Conservation (phyloP, 2,888 invertebrate species). For the Lepidonotus clava region DNA sequence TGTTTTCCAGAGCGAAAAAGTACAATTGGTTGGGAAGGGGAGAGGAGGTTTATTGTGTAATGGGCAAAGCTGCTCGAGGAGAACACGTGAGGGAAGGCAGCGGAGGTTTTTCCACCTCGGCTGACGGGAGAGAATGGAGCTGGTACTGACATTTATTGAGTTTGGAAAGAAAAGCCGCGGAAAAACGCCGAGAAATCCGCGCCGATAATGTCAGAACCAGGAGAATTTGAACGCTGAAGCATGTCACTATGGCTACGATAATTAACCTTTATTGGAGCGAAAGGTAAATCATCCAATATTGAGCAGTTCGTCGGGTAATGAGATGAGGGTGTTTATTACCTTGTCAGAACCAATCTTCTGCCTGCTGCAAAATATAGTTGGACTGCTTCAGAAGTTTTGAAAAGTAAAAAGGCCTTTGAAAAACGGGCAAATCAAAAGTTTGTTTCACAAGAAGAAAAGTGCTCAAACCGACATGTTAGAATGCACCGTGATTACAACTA, state of each 20-base stretch:
- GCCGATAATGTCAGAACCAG: slow-evolving; percentile 30
- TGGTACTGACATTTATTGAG: slow-evolving; percentile 15
- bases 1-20: not conserved
- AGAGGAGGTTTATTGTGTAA: not conserved
- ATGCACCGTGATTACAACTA: not conserved
- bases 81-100: not conserved
- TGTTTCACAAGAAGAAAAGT: not conserved
- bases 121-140: not conserved
- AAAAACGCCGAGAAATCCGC: slow-evolving; percentile 17
- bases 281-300: slow-evolving; percentile 36
- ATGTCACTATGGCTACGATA: slow-evolving; percentile 13
- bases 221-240: not conserved
- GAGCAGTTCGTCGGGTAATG: slow-evolving; percentile 22
- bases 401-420: not conserved
- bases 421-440: not conserved
- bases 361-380: slow-evolving; percentile 8
- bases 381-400: not conserved
- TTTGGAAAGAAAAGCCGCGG: slow-evolving; percentile 14
- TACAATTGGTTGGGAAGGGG: slow-evolving; percentile 10
- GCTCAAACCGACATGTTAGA: not conserved
- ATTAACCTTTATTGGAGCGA: slow-evolving; percentile 40
- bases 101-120: not conserved
- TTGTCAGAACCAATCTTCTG: slow-evolving; percentile 21
- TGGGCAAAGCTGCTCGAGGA: not conserved
- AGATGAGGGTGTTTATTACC: not conserved